Conservation (phyloP, 2,888 invertebrate genomes). For the Cantharis lateralis region DNA sequence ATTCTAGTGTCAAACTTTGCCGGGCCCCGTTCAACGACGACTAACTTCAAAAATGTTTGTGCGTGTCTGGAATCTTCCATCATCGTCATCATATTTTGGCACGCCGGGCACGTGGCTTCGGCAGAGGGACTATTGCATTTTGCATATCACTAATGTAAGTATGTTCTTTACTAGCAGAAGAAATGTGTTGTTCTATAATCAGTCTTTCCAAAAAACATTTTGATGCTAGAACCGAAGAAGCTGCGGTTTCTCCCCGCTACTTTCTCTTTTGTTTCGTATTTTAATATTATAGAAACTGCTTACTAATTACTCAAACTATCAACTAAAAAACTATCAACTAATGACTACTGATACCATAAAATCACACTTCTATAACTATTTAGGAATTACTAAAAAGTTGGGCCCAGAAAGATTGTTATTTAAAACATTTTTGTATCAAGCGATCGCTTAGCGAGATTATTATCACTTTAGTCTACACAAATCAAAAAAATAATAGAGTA, state of each 20-base stretch:
- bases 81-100: neutral
- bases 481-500: conserved; percentile 38
- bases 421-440: conserved; percentile 48
- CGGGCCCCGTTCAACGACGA: conserved; percentile 10
- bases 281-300: conserved; percentile 33
- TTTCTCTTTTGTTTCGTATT: conserved; percentile 9
- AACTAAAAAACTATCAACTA: conserved; percentile 49
- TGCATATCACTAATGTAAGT: conserved; percentile 49
- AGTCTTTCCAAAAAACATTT: conserved; percentile 57
- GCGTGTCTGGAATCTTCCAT: conserved; percentile 32
- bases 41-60: conserved; percentile 36
- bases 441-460: conserved; percentile 48
- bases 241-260: conserved; percentile 27
- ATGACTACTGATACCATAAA: conserved; percentile 56
- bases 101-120: conserved; percentile 4
- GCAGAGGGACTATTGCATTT: conserved; percentile 41
- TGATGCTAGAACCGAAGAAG: conserved; percentile 26
- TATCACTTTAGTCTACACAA: conserved; percentile 50
- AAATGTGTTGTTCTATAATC: conserved; percentile 55
- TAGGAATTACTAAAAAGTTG: conserved; percentile 55
- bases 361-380: conserved; percentile 55
- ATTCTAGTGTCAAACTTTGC: conserved; percentile 44
- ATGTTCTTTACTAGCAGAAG: conserved; percentile 52
- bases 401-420: conserved; percentile 58
- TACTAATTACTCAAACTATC: conserved; percentile 43